phyloP scores from a whole-genome alignment of 2,113 vertebrate genomes.

The Tragelaphus buxtoni region DNA sequence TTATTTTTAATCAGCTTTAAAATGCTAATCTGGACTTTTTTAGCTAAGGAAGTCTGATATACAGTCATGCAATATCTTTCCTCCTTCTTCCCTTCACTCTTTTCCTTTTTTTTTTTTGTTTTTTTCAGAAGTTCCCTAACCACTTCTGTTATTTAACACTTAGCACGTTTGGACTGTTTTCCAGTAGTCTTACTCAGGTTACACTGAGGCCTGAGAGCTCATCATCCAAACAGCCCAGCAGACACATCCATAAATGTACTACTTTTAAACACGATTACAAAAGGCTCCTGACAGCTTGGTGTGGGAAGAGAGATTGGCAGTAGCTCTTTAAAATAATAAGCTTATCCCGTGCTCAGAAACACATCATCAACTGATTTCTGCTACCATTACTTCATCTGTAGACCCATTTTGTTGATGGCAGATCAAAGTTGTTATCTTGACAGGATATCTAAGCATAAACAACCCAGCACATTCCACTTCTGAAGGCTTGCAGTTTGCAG shows the following conservation, averaged over 20 bases:
- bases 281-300: constrained; percentile 17
- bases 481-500: background rate
- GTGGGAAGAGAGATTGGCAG: constrained; percentile 23
- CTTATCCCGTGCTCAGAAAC: background rate
- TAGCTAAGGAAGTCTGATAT: background rate
- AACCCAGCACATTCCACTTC: background rate
- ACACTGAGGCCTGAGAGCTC: background rate
- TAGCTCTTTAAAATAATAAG: constrained; percentile 10
- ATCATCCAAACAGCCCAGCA: background rate
- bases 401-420: background rate
- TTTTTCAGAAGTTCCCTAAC: background rate
- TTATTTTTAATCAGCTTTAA: background rate
- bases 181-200: background rate
- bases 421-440: background rate
- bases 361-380: background rate
- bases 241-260: background rate
- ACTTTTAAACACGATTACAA: background rate
- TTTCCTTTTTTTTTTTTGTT: background rate
- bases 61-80: background rate
- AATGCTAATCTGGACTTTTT: background rate
- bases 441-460: background rate
- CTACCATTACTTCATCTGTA: background rate
- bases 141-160: background rate
- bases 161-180: background rate
- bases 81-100: background rate